Conservation (phyloP, 2,113 vertebrate species). For the Microtus oregoni region DNA sequence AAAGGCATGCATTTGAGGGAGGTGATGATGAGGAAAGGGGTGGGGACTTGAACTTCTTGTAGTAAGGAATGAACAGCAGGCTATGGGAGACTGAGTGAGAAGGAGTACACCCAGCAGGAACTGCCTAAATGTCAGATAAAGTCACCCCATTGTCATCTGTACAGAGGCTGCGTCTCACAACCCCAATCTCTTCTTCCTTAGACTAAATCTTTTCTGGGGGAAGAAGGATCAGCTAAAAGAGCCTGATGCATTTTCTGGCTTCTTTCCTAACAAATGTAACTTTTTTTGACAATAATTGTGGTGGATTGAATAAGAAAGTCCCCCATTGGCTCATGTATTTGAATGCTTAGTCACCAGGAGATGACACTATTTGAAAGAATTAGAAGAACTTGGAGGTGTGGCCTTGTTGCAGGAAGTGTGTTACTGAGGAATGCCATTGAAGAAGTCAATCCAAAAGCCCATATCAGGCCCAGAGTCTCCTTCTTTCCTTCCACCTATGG, state of each 20-base stretch:
- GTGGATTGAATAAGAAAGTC: background rate
- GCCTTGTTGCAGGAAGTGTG: background rate
- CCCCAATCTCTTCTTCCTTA: background rate
- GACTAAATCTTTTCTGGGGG: background rate
- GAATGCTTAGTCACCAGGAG: too few species aligned
- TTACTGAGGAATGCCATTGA: background rate
- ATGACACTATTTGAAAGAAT: background rate
- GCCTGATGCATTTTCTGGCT: background rate
- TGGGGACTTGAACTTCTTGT: background rate
- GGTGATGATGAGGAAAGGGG: background rate
- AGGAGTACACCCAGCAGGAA: background rate
- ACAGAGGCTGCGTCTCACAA: background rate
- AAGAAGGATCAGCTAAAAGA: background rate
- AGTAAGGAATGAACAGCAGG: background rate
- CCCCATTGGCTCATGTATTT: background rate
- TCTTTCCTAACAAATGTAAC: background rate
- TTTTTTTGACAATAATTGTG: background rate
- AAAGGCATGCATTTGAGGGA: background rate
- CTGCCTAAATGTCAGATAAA: background rate
- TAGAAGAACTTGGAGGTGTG: background rate
- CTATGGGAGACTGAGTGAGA: accelerated
- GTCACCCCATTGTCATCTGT: background rate
- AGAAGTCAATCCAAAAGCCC: background rate
- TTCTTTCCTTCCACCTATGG: background rate
- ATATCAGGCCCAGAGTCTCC: background rate